phyloP scores from a whole-genome alignment of 2,888 invertebrate species.

The Sceliomorpha sp. region DNA sequence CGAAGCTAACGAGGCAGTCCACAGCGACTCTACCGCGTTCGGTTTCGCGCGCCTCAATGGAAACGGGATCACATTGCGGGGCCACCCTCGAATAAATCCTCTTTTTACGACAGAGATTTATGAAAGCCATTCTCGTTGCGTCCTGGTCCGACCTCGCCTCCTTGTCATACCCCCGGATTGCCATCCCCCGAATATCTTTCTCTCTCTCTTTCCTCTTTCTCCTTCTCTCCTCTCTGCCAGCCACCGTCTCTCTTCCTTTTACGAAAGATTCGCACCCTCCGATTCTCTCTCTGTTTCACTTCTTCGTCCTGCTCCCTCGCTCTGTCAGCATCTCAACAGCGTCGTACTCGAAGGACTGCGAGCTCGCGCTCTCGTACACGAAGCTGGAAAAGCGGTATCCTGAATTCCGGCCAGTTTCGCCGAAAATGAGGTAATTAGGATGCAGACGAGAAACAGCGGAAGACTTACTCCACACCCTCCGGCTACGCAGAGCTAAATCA shows the following conservation, averaged over 20 bases:
- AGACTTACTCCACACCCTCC: conserved; percentile 33
- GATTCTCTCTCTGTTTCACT: too few relatives aligned
- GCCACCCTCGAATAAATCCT: conserved; percentile 77
- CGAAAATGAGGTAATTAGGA: conserved; percentile 79
- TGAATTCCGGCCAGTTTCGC: conserved; percentile 73
- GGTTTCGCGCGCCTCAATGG: conserved; percentile 69
- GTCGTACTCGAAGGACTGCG: conserved; percentile 16
- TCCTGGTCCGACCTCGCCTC: conserved; percentile 47
- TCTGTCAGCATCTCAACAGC: conserved; percentile 39
- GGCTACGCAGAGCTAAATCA: conserved; percentile 71
- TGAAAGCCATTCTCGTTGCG: conserved; percentile 74
- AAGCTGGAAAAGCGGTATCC: conserved; percentile 59
- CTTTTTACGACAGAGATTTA: conserved; percentile 80
- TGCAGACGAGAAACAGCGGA: conserved; percentile 71
- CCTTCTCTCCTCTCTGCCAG: neutral
- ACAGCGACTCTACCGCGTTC: conserved; percentile 64
- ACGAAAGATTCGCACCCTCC: too few relatives aligned
- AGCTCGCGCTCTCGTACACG: conserved; percentile 26
- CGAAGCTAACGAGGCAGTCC: conserved; percentile 75
- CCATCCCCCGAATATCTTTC: conserved; percentile 6
- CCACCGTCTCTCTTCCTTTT: conserved; percentile 7
- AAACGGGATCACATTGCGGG: conserved; percentile 65
- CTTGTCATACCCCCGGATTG: conserved; percentile 37
- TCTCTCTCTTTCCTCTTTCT: conserved; percentile 4
- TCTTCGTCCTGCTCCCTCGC: conserved; percentile 19